phyloP scores from a whole-genome alignment of 1,140 invertebrate genomes.

The Bombus confusus region DNA sequence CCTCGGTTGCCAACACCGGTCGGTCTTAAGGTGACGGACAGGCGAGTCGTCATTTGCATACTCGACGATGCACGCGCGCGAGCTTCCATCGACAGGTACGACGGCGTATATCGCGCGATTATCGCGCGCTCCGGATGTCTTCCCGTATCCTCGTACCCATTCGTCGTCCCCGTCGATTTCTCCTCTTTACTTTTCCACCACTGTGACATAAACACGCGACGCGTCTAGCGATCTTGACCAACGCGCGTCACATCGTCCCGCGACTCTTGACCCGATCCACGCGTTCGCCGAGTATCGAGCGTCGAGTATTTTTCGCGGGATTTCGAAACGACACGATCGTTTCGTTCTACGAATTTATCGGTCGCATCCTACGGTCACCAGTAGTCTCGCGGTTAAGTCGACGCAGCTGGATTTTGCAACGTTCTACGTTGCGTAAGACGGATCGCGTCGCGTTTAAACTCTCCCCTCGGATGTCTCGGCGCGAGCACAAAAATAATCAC shows the following conservation, averaged over 20 bases:
- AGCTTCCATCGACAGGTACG: conserved; percentile 45
- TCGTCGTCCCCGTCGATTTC: conserved; percentile 14
- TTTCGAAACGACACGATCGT: too few species aligned
- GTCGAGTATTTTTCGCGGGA: accelerated
- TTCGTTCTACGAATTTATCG: too few species aligned
- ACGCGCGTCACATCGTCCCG: too few species aligned
- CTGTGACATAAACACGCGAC: too few species aligned
- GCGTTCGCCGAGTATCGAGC: too few species aligned
- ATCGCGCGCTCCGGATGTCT: conserved; percentile 6
- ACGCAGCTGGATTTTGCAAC: too few species aligned
- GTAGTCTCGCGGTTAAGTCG: too few species aligned
- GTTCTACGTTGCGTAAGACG: too few species aligned
- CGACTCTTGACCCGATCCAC: not conserved
- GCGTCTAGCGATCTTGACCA: not conserved
- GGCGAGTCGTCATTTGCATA: conserved; percentile 71
- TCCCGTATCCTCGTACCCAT: not conserved
- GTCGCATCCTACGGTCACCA: accelerated
- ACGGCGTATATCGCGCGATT: conserved; percentile 37
- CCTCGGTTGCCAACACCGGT: conserved; percentile 19
- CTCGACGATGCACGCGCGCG: conserved; percentile 61
- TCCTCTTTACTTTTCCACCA: not conserved
- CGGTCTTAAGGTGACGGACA: conserved; percentile 61
- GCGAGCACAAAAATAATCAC: too few species aligned
- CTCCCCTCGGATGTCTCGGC: too few species aligned
- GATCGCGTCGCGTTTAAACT: too few species aligned